Percentiles rank a stretch among this genome's conserved stretches.
These are phyloP conservation scores for Macropis europaea DNA, from an alignment of 2,888 invertebrate genomes.

Conservation along the genomic window DNA sequence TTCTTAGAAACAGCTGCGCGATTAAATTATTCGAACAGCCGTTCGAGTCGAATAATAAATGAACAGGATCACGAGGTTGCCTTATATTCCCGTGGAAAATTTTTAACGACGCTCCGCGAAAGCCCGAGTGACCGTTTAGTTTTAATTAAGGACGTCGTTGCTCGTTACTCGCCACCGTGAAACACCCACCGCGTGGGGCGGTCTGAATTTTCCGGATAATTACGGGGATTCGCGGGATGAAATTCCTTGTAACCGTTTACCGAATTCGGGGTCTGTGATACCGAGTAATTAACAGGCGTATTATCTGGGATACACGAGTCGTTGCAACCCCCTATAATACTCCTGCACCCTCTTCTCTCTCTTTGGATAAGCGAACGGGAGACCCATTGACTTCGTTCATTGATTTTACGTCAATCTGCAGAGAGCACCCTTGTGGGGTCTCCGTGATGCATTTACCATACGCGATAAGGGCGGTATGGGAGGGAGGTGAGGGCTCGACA, in stretches of 20 bases:
- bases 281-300: conserved; percentile 59
- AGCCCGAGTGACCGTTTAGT: background rate
- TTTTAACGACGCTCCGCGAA: too few species aligned
- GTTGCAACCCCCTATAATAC: conserved; percentile 60
- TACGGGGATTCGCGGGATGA: background rate
- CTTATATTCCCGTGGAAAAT: too few species aligned
- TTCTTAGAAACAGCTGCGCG: too few species aligned
- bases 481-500: conserved; percentile 63
- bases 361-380: conserved; percentile 56
- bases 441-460: conserved; percentile 79
- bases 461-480: conserved; percentile 68
- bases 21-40: background rate
- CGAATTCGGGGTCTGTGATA: conserved; percentile 9
- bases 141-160: background rate
- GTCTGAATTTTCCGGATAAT: conserved; percentile 16
- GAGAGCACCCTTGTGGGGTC: conserved; percentile 73
- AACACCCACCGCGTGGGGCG: background rate
- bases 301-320: conserved; percentile 60
- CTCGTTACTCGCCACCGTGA: background rate
- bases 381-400: conserved; percentile 79
- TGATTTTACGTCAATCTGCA: conserved; percentile 79
- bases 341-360: conserved; percentile 20
- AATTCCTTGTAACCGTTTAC: background rate
- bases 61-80: background rate
- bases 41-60: background rate